Conservation (phyloP, 2,113 vertebrate species). For the Clarias gariepinus region DNA sequence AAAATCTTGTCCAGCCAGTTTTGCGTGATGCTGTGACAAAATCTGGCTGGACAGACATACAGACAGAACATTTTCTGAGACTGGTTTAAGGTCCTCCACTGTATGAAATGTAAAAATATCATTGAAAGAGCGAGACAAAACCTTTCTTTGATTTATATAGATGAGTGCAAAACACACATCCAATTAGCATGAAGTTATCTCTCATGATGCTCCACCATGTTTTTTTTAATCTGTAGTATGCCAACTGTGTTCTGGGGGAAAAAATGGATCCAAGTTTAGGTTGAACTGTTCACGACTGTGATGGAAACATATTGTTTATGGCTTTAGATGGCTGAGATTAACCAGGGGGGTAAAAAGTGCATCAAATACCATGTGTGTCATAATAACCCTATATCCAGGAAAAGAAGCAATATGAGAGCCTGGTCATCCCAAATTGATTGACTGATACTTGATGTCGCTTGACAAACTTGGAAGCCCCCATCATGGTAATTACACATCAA, state of each 20-base stretch:
- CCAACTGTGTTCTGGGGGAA: not conserved
- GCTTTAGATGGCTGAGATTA: not conserved
- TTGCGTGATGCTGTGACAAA: too few species aligned
- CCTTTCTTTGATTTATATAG: too few species aligned
- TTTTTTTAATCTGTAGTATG: not conserved
- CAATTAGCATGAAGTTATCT: not conserved
- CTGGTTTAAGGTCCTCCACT: too few species aligned
- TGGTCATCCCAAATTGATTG: not conserved
- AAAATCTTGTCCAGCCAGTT: too few species aligned
- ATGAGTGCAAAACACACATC: not conserved
- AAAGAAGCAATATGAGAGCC: not conserved
- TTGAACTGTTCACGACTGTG: not conserved
- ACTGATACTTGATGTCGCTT: not conserved
- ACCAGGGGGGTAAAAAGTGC: not conserved
- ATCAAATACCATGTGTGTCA: not conserved
- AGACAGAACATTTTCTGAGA: too few species aligned
- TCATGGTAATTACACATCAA: not conserved
- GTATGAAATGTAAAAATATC: too few species aligned
- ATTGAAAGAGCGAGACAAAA: too few species aligned
- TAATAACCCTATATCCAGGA: not conserved
- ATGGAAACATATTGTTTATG: not conserved
- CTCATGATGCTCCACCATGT: not conserved
- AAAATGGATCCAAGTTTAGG: not conserved
- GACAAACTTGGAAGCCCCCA: not conserved
- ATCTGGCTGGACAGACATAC: too few species aligned